Base-by-base conservation (phyloP, 1,140 invertebrate species). In the Heliconius himera region DNA sequence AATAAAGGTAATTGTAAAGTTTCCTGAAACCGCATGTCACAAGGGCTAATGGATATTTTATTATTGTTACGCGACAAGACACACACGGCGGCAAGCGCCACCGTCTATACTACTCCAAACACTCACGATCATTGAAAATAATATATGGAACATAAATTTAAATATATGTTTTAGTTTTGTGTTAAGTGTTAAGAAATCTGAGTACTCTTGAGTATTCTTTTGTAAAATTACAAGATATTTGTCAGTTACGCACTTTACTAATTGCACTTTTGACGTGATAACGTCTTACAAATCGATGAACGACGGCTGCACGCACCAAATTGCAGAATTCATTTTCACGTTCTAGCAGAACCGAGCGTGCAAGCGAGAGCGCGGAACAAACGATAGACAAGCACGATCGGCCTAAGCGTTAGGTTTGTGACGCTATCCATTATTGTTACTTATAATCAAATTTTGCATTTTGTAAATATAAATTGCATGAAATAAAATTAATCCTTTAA, bases 1-100 rank as follows among this genome's bases (percentile, higher is more conserved):
- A 86, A 87, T 80, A 85, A 38, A 38, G 76, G 46, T 76, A 77
- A 74, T 75, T 81, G 66, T 74, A 79, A 74, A 81, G 76, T 72
- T 77, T 80, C 76, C 70, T 78, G 79, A 46, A 51, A 54, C 81
- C n/a, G 66, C 29, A 71, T 66, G 73, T 73, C 91, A 72, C 70
- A 92, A 92, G 83, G 86, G 88, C 90, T 94, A 94, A 94, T 94
- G 91, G 91, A 94, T 93, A 92, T 94, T 91, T 89, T 93, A 89
- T 94, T 93, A 90, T 92, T 91, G 88, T 92, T 89, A 85, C 86
- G 89, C 88, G 91, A 94, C 93, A 93, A 90, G 90, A 93, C 88
- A 88, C 93, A 94, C 87, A 81, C 93, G 91, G 91, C 81, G 81
- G 46, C 87, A 90, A 94, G 91, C 91, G 91, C 92, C 91, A 91